Base-by-base conservation (phyloP, 2,113 vertebrate genomes). In the Maccullochella peelii region DNA sequence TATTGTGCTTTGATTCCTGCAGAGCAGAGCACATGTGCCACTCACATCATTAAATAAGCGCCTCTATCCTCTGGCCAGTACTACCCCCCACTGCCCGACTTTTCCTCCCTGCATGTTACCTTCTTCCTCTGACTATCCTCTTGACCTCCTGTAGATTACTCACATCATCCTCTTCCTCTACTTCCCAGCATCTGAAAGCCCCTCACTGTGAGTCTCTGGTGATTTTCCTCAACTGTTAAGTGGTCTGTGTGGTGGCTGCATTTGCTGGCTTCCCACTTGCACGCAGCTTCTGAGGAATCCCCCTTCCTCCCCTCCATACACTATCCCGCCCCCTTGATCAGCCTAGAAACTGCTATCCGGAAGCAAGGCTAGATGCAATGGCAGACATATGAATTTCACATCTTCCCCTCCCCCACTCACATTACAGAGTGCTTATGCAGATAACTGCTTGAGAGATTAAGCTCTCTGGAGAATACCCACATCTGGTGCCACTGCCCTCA, bases 361-460 rank as follows among this genome's bases (percentile, higher is more conserved):
- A 57, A 65, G 47, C 23, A 59, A 27, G 40, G 49, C 66, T 44
- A 9, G 47, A 77, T 74, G 74, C 80, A 62, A 84, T 6, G 47
- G 86, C 82, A 90, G 71, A 86, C 86, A 52, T 85, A 86, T 86
- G 82, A 77, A 91, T 90, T 89, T 92, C 67, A 83, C 59, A 79
- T 81, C 50, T 20, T 20, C 71, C 82, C 90, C 77, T 79, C 84
- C 90, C 75, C 84, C 81, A 82, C 74, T 73, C 38, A 57, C 68
- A 66, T 73, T 79, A 50, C 66, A 79, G 44, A 63, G 77, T 68
- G 72, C 77, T 89, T 80, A 88, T 88, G 82, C 75, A 89, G 81
- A 89, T 92, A 93, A 77, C 70, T 78, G 80, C 79, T 74, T 58
- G 77, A 44, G 80, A 92, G 86, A 88, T 87, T 90, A 89, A 79